Evolutionary conservation across 2,113 vertebrate genomes (phyloP), one percentile per base, ranked within the genome.

Genomic region (Microcebus murinus): DNA sequence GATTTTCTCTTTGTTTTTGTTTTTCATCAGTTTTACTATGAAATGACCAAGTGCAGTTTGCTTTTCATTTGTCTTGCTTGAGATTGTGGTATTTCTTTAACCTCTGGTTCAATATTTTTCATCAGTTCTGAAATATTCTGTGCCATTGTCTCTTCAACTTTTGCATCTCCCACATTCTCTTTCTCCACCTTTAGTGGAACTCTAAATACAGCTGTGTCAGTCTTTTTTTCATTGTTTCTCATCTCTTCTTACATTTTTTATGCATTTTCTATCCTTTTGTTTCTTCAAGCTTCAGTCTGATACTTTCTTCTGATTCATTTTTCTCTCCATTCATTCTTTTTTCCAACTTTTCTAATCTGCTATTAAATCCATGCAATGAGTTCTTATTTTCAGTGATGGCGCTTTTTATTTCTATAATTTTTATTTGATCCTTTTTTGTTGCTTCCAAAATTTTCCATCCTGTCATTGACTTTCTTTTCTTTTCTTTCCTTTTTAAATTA

Each of bases 371-470:
- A 48, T 31, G 48, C 6, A 31, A 29, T 80, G 71, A 42, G 25
- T 73, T 79, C 31, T 80, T 91, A 36, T 29, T 91, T 92, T 84
- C 45, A 68, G 29, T 83, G n/a, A 50, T 77, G 29, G 34, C 11
- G 25, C 21, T 91, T 90, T 70, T 88, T 73, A 73, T 57, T 88
- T 92, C 42, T n/a, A 55, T 4, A 59, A 65, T 25, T 92, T 79
- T 68, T 25, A 67, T 55, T 65, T 73, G 25, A 34, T 68, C 50
- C 29, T 39, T 42, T 31, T 65, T 39, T 29, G 23, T 34, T 59
- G 39, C 29, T 76, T 70, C 82, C 82, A 87, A 93, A 74, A 82
- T 86, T 90, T 42, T 68, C 39, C 59, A 95, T 45, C 34, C 68
- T 82, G 59, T 85, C 21, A 86, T 39, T 95, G 25, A 25, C 7